These are phyloP conservation scores for Enteromius mattozi DNA, from an alignment of 2,797 vertebrate genomes.

Conservation along the genomic window DNA sequence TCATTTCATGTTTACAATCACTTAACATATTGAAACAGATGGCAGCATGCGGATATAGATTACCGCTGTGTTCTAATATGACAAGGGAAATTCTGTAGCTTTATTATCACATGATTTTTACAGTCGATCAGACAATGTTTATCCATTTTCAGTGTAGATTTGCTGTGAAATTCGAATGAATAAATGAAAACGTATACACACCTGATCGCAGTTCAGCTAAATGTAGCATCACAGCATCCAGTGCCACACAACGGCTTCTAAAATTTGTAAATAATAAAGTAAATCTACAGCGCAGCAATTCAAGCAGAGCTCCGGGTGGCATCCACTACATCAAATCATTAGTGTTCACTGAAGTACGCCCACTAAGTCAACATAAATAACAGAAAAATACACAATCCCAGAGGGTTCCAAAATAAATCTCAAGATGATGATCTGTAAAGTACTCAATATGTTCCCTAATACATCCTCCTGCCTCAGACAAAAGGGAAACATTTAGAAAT, in stretches of 20 bases:
- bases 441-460: slow-evolving; percentile 22
- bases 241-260: slow-evolving; percentile 14
- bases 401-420: slow-evolving; percentile 38
- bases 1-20: too few species aligned
- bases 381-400: slow-evolving; percentile 39
- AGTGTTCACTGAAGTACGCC: slow-evolving; percentile 46
- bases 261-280: slow-evolving; percentile 38
- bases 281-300: slow-evolving; percentile 17
- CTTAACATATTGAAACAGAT: too few species aligned
- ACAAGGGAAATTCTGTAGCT: neutral
- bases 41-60: neutral
- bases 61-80: neutral
- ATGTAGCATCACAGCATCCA: neutral
- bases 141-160: slow-evolving; percentile 12
- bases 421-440: slow-evolving; percentile 47
- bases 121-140: neutral
- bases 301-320: slow-evolving; percentile 10
- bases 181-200: neutral
- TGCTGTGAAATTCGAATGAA: slow-evolving; percentile 1
- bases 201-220: neutral
- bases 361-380: slow-evolving; percentile 50
- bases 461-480: slow-evolving; percentile 17
- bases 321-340: slow-evolving; percentile 44
- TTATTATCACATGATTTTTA: neutral
- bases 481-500: slow-evolving; percentile 26